phyloP scores from a whole-genome alignment of 2,113 vertebrate species.

The Lucifuga dentata region DNA sequence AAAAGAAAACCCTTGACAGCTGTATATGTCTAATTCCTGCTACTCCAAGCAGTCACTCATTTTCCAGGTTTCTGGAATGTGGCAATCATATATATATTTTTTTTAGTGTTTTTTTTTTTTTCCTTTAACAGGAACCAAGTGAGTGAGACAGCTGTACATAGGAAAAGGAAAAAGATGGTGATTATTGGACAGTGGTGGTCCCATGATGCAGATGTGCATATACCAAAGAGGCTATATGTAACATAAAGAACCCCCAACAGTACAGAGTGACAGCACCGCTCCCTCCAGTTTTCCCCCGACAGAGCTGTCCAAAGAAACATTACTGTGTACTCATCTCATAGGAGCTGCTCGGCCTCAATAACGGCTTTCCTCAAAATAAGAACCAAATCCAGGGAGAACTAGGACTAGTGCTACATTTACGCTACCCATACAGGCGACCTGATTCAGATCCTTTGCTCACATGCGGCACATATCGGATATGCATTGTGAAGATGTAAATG shows the following conservation, averaged over 20 bases:
- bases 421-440: too few species aligned
- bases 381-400: constrained; percentile 9
- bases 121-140: constrained; percentile 46
- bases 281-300: constrained; percentile 47
- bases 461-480: too few species aligned
- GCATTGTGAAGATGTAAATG: too few species aligned
- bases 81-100: constrained; percentile 61
- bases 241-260: constrained; percentile 56
- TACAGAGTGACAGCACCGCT: constrained; percentile 50
- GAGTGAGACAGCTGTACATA: constrained; percentile 61
- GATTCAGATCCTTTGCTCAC: too few species aligned
- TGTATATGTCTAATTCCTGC: constrained; percentile 51
- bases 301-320: constrained; percentile 43
- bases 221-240: constrained; percentile 91
- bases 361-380: not conserved
- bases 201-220: constrained; percentile 83
- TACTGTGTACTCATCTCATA: constrained; percentile 27
- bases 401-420: too few species aligned
- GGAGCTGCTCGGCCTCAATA: constrained; percentile 19
- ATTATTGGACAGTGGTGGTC: constrained; percentile 66
- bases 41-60: constrained; percentile 68
- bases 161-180: constrained; percentile 65
- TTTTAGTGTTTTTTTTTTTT: not conserved
- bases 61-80: constrained; percentile 71
- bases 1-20: constrained; percentile 49